Evolutionary conservation across 2,113 vertebrate genomes (phyloP).

Genomic region (Pandion haliaetus): DNA sequence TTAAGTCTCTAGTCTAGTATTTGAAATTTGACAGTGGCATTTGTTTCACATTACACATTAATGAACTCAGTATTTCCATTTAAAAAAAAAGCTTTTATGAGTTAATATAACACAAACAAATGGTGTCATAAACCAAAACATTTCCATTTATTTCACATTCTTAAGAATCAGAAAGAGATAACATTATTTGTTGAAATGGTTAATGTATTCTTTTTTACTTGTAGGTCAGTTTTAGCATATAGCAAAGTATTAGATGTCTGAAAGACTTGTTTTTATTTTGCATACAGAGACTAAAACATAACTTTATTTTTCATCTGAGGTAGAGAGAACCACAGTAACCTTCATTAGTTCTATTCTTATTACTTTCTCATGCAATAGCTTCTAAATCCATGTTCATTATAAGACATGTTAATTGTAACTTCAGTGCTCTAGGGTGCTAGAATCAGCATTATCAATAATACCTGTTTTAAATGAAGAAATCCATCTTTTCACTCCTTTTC

Average conservation of each 20-base stretch:
- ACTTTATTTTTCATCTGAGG: neutral
- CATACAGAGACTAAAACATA: neutral
- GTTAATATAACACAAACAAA: conserved; percentile 1
- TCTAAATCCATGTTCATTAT: neutral
- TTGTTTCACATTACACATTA: conserved; percentile 29
- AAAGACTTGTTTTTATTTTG: neutral
- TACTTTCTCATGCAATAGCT: neutral
- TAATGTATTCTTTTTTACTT: neutral
- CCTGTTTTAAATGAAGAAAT: conserved; percentile 22
- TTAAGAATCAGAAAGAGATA: neutral
- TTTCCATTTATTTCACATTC: neutral
- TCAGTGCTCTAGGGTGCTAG: neutral
- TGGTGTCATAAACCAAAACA: neutral
- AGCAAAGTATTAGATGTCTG: neutral
- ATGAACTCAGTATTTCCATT: neutral
- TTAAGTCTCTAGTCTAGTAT: neutral
- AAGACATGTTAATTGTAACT: neutral
- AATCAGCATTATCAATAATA: conserved; percentile 6
- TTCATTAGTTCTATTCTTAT: neutral
- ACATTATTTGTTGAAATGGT: neutral
- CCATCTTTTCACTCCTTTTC: conserved; percentile 10
- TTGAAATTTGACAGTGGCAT: neutral
- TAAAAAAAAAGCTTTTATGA: conserved; percentile 26
- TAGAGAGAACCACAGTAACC: neutral
- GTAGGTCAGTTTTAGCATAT: neutral